Base-by-base conservation (phyloP, 2,797 vertebrate species). In the Lacerta bilineata region DNA sequence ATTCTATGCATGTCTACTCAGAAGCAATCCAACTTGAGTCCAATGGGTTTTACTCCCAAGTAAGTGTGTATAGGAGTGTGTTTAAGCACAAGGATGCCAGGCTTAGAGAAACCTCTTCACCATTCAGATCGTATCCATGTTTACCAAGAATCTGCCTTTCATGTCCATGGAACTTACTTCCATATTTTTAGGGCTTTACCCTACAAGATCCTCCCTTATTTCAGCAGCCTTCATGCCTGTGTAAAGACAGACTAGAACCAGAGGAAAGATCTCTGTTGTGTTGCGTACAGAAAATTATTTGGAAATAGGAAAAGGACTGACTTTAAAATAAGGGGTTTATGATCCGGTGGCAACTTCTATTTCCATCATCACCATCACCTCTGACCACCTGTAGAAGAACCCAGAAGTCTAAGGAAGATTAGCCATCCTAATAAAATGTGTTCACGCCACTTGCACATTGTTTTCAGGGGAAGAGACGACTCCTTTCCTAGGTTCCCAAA, bases 401-500 rank as follows among this genome's bases (percentile, higher is more conserved):
- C 39, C 27, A 80, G 76, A 79, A 69, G 23, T 36, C 39, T 4
- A 29, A 13, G 25, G 9, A 83, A 39, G 15, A 36, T 36, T 46
- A 80, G 36, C 29, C 18, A 36, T 15, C 46, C 33, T 72, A 41
- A n/a, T 43, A 18, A 55, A 80, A 80, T 2, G 10, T 66, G 36
- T 88, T 77, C 71, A 55, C 1, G 17, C 8, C 29, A 29, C 23
- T 72, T 46, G 8, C 11, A 23, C 55, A 79, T 59, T 88, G 43
- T 59, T 77, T 77, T 36, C 61, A 39, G 90, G 88, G 91, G 80
- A 69, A 78, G 90, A 87, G 91, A 80, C 68, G 80, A 17, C 64
- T 88, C 85, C 41, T n/a, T 93, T 91, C 91, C 75, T 88, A 83
- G 85, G 91, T 43, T 71, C 1, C 87, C 79, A 91, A 94, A 93